phyloP scores from a whole-genome alignment of 1,140 invertebrate genomes.

The Limonius californicus region DNA sequence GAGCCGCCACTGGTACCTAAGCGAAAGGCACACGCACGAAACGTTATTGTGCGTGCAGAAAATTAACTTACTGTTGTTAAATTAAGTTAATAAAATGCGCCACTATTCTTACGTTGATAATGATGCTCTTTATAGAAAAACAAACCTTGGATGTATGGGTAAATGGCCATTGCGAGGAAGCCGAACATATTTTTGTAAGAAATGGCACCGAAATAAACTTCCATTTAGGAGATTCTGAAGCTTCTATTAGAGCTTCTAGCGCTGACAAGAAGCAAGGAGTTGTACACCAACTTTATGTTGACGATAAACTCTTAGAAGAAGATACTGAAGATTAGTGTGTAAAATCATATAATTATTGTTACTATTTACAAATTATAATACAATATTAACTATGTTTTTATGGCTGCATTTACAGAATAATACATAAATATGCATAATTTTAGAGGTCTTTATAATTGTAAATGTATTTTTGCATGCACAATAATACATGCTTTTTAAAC shows the following conservation, averaged over 20 bases:
- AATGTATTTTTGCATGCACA: too few species aligned
- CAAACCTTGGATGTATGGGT: slow-evolving; percentile 75
- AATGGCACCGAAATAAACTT: slow-evolving; percentile 82
- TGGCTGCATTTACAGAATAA: too few species aligned
- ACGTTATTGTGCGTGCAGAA: neutral
- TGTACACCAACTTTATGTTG: slow-evolving; percentile 51
- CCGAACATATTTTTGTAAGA: slow-evolving; percentile 73
- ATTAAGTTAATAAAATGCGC: too few species aligned
- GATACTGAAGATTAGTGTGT: slow-evolving; percentile 49
- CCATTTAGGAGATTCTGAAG: slow-evolving; percentile 42
- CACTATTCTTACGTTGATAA: too few species aligned
- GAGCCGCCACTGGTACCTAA: too few species aligned
- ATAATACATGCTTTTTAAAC: too few species aligned
- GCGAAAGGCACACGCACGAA: neutral
- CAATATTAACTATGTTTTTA: too few species aligned
- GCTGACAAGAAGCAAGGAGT: slow-evolving; percentile 54
- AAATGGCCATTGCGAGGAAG: slow-evolving; percentile 65
- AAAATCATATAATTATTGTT: too few species aligned
- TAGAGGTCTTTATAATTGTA: too few species aligned
- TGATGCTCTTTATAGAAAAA: slow-evolving; percentile 62
- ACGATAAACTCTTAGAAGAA: slow-evolving; percentile 43
- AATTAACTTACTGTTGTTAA: neutral
- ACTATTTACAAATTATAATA: too few species aligned
- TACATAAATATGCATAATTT: too few species aligned
- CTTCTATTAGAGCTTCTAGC: slow-evolving; percentile 57